Conservation (phyloP, 1,140 invertebrate species). For the Diorhabda sublineata region DNA sequence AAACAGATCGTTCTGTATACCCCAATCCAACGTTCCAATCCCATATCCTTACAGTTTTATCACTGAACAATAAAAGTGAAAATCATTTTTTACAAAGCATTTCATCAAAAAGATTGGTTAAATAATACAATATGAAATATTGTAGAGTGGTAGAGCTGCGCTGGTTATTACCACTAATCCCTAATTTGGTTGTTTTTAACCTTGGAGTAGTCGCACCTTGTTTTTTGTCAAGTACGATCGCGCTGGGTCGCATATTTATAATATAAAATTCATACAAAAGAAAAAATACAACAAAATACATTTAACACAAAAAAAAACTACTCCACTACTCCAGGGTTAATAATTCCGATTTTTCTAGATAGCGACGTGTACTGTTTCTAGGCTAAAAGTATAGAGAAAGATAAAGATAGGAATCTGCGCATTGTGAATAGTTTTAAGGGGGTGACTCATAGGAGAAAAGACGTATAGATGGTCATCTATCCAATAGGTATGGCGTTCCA, state of each 20-base stretch:
- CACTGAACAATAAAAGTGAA: conserved; percentile 47
- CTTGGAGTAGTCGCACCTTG: neutral
- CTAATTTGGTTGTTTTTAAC: neutral
- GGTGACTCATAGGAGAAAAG: too few species aligned
- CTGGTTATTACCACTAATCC: neutral
- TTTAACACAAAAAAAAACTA: too few species aligned
- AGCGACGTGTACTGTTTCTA: too few species aligned
- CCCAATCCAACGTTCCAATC: conserved; percentile 57
- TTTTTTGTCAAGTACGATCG: neutral
- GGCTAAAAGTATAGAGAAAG: too few species aligned
- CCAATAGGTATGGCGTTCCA: too few species aligned
- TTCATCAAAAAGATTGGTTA: neutral
- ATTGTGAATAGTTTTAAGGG: too few species aligned
- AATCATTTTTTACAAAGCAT: neutral
- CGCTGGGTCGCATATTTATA: neutral
- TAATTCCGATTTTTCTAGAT: too few species aligned
- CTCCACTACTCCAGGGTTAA: too few species aligned
- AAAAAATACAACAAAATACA: too few species aligned
- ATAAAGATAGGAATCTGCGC: too few species aligned
- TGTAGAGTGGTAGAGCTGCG: neutral
- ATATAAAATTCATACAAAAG: too few species aligned
- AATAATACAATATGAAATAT: neutral
- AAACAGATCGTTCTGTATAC: conserved; percentile 53
- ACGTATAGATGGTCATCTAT: too few species aligned
- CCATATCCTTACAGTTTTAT: conserved; percentile 62